A percentile compares a stretch with the other conserved stretches of the same genome.
Evolutionary conservation across 1,140 invertebrate species (phyloP).

Genomic region (Drosophila grimshawi): DNA sequence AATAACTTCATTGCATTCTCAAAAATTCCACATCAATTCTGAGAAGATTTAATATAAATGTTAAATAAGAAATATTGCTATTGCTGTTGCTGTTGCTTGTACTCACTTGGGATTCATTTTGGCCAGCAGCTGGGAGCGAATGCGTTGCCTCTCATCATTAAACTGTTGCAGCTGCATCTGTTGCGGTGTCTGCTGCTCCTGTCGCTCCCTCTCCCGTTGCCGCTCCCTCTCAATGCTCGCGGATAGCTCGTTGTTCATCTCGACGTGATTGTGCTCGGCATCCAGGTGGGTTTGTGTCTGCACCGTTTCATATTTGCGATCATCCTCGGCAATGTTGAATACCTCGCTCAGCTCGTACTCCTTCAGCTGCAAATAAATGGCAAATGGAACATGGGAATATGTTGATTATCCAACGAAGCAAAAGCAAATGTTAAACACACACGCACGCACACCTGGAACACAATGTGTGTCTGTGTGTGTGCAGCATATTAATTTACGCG

Average conservation of each 20-base stretch:
- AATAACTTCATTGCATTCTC: too few species aligned
- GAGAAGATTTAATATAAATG: too few species aligned
- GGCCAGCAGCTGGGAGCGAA: constrained; percentile 76
- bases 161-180: constrained; percentile 55
- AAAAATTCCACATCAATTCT: not conserved
- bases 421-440: constrained; percentile 55
- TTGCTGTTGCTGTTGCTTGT: not conserved
- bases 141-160: constrained; percentile 73
- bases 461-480: constrained; percentile 41
- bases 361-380: constrained; percentile 87
- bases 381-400: not conserved
- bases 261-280: constrained; percentile 87
- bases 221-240: constrained; percentile 91
- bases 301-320: constrained; percentile 90
- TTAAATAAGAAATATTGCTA: too few species aligned
- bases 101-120: constrained; percentile 84
- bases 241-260: constrained; percentile 90
- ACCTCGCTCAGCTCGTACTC: constrained; percentile 94
- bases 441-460: constrained; percentile 30
- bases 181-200: constrained; percentile 85
- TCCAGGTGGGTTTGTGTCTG: constrained; percentile 88
- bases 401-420: not conserved
- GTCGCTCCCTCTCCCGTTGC: constrained; percentile 83
- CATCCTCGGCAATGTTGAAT: constrained; percentile 92
- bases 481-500: constrained; percentile 77